Percentiles rank a stretch among this genome's conserved stretches.
phyloP scores from a whole-genome alignment of 1,140 invertebrate genomes.

The Caenorhabditis tropicalis region DNA sequence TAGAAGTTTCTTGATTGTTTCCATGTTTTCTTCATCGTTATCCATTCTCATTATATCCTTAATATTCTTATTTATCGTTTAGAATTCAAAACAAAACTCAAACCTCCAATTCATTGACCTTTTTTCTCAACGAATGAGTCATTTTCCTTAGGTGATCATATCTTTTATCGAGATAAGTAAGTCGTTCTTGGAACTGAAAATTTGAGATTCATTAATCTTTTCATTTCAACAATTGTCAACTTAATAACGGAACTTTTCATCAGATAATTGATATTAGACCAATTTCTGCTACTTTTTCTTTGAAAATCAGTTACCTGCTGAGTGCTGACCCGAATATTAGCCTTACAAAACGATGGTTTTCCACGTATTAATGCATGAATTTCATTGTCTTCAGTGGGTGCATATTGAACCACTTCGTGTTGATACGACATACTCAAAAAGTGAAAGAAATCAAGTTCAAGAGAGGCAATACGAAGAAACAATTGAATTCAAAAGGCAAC shows the following conservation, averaged over 20 bases:
- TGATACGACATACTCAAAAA: constrained; percentile 28
- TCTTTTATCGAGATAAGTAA: constrained; percentile 50
- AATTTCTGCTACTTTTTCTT: too few species aligned
- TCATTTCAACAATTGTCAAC: too few species aligned
- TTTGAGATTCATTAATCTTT: neutral
- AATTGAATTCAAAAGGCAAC: neutral
- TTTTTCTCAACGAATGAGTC: constrained; percentile 47
- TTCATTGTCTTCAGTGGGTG: constrained; percentile 30
- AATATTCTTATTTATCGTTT: neutral
- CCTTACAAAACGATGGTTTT: constrained; percentile 30
- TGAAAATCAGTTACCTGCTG: constrained; percentile 24
- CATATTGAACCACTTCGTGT: constrained; percentile 27
- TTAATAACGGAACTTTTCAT: too few species aligned
- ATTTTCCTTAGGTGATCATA: constrained; percentile 54
- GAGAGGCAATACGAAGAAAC: neutral
- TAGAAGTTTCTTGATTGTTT: constrained; percentile 45
- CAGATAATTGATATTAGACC: too few species aligned
- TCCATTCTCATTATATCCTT: constrained; percentile 49
- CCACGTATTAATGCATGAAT: constrained; percentile 33
- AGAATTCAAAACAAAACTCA: neutral
- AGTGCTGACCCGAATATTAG: constrained; percentile 23
- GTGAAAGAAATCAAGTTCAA: neutral
- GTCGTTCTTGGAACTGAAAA: constrained; percentile 57
- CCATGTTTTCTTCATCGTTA: constrained; percentile 50
- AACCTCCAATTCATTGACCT: constrained; percentile 52